Evolutionary conservation across 2,797 vertebrate species (phyloP).

Genomic region (Astyanax mexicanus): DNA sequence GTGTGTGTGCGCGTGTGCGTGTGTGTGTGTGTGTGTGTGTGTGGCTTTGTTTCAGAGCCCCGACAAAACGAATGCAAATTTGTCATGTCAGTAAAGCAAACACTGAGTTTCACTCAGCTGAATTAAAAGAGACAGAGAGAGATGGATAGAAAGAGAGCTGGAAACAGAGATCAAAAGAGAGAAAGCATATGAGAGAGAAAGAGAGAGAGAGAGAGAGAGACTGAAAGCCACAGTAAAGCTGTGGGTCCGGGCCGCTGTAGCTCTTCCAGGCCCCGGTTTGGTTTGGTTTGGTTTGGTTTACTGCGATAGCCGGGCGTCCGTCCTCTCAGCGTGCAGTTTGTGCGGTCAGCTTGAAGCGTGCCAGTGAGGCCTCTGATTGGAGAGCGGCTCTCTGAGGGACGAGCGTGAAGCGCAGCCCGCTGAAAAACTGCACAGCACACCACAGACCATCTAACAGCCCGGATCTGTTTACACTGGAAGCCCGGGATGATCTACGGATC

Average conservation of each 20-base stretch:
- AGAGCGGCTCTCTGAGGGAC: constrained; percentile 39
- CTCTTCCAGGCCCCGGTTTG: constrained; percentile 56
- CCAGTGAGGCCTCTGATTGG: constrained; percentile 68
- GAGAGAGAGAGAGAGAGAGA: constrained; percentile 33
- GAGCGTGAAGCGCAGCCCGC: constrained; percentile 1
- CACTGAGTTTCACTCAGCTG: neutral
- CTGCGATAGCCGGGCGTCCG: constrained; percentile 57
- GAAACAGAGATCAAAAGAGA: constrained; percentile 40
- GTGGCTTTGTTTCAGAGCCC: neutral
- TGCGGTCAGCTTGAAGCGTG: constrained; percentile 69
- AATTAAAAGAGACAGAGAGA: neutral
- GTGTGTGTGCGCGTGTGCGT: neutral
- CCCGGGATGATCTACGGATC: constrained; percentile 47
- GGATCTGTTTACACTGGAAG: constrained; percentile 52
- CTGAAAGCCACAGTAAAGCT: constrained; percentile 61
- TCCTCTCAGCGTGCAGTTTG: constrained; percentile 63
- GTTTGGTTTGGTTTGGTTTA: constrained; percentile 43
- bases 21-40: neutral
- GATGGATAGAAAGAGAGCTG: constrained; percentile 31
- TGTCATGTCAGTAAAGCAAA: constrained; percentile 2
- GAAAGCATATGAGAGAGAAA: constrained; percentile 32
- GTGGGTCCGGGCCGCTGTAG: constrained; percentile 60
- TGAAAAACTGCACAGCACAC: constrained; percentile 14
- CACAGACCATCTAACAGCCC: constrained; percentile 42
- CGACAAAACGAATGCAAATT: neutral